Percentiles rank a stretch among this genome's conserved stretches.
These are phyloP conservation scores for Lepidothrix coronata DNA, from an alignment of 2,113 vertebrate genomes.

Conservation along the genomic window DNA sequence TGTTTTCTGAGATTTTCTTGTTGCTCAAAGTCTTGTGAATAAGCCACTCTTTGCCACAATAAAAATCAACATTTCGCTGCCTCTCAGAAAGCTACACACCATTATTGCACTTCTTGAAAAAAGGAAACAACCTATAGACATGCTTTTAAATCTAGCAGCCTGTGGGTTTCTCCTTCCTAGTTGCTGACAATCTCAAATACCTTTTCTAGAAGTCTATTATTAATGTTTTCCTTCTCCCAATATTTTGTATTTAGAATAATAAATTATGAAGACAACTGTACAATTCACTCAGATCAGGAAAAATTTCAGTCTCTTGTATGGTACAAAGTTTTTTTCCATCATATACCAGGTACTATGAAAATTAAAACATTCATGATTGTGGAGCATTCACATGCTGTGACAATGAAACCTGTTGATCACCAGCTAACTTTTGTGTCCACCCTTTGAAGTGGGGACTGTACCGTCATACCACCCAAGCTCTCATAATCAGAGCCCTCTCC, in stretches of 20 bases:
- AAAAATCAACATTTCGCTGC: neutral
- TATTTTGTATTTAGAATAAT: neutral
- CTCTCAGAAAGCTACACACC: neutral
- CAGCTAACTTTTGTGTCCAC: neutral
- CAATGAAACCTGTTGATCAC: neutral
- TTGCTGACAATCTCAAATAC: neutral
- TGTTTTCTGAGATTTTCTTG: neutral
- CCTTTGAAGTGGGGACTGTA: neutral
- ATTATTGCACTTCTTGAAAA: neutral
- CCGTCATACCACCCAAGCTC: neutral
- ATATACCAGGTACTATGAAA: neutral
- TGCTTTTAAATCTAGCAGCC: neutral
- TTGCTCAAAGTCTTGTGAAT: neutral
- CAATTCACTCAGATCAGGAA: neutral
- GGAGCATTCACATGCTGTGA: neutral
- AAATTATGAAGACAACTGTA: neutral
- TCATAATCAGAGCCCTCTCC: neutral
- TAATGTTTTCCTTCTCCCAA: neutral
- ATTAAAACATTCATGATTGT: neutral
- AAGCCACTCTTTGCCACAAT: neutral
- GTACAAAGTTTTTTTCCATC: neutral
- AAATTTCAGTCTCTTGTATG: neutral
- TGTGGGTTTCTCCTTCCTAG: neutral
- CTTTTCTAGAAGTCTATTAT: neutral
- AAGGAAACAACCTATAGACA: neutral